Base-by-base conservation (phyloP, 2,888 invertebrate species). In the Aphrophora alni region DNA sequence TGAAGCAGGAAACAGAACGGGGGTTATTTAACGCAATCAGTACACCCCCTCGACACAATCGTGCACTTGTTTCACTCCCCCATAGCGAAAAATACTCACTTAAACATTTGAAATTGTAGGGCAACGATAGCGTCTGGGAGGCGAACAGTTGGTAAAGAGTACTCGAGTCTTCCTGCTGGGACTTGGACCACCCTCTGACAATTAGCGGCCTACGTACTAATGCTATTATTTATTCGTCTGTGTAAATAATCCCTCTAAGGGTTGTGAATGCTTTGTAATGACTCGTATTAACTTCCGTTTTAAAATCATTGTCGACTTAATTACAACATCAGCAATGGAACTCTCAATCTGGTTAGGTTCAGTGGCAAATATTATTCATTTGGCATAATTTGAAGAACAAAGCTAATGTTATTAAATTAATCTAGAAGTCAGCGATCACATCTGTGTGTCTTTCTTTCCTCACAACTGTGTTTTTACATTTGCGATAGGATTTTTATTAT, bases 191-290 rank as follows among this genome's bases (percentile, higher is more conserved):
- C 59, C 59, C 59, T 59, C 59, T 21, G 59, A 59, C 59, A 59
- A 59, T 59, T 59, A 59, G 59, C 59, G 59, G 59, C 59, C 59
- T 21, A 21, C 59, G 59, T 2, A 59, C 68, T 71, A 73, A 78
- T 51, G 59, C 78, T 72, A 78, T 78, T 78, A 78, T 78, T 78
- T 78, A 73, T 78, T 78, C 78, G 72, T 78, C 78, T 78, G 78
- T 72, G 72, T 72, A 71, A 78, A 78, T 78, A 73, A 78, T 71
- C 78, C 72, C n/a, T 68, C 14, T 27, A 2, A 38, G 17, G 17
- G 69, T 38, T 69, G 71, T 77, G 77, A 77, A 71, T 71, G 77
- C 71, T 44, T 44, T 44, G 44, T 44, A 44, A 44, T 44, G 14
- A 59, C 59, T 59, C 10, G 21, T 59, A 59, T 59, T 59, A 59